These are phyloP conservation scores for Hyperoodon ampullatus DNA, from an alignment of 2,113 vertebrate species.

Conservation along the genomic window DNA sequence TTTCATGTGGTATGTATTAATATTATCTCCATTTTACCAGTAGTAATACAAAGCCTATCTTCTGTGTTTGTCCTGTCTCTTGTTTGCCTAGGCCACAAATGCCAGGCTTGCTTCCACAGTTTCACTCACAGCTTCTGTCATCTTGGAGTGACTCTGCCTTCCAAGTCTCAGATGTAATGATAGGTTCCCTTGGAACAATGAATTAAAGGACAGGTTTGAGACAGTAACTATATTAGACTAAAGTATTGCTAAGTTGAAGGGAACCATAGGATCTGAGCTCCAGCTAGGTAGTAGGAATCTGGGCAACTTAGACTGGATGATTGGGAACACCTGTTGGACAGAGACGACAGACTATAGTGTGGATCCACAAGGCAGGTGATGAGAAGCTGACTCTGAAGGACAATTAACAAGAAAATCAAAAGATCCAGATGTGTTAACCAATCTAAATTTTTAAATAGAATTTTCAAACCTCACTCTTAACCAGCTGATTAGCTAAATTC, in stretches of 20 bases:
- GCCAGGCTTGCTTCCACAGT: not conserved
- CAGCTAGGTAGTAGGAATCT: not conserved
- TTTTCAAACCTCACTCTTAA: not conserved
- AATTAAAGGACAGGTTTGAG: not conserved
- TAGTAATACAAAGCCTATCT: not conserved
- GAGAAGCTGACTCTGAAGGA: not conserved
- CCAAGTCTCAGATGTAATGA: not conserved
- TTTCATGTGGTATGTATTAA: not conserved
- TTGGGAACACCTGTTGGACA: not conserved
- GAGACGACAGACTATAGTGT: not conserved
- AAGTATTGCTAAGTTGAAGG: not conserved
- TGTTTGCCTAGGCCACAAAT: not conserved
- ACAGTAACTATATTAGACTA: not conserved
- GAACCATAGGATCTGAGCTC: not conserved
- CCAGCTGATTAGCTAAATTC: not conserved
- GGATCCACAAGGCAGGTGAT: not conserved
- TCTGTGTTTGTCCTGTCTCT: not conserved
- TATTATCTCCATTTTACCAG: not conserved
- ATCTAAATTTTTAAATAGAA: not conserved
- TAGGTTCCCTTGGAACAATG: not conserved
- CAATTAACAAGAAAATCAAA: not conserved
- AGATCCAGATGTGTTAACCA: not conserved
- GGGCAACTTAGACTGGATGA: not conserved
- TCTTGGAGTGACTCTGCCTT: not conserved
- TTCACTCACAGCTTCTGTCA: not conserved